Evolutionary conservation across 2,797 vertebrate genomes (phyloP), one percentile per base, ranked within the genome.

Genomic region (Vireo griseus): DNA sequence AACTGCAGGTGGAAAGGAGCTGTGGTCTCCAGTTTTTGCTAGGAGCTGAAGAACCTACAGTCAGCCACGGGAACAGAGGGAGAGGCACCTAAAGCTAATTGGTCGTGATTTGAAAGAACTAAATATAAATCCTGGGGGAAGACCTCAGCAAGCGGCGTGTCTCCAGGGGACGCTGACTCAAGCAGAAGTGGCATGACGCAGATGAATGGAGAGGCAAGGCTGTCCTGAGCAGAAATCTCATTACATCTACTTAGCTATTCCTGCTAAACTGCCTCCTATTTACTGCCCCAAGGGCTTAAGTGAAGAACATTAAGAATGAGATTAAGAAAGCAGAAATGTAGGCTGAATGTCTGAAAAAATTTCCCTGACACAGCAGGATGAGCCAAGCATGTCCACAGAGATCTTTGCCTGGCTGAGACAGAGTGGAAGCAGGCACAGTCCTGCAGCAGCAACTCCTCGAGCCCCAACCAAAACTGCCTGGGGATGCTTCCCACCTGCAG

Each of bases 41-140:
- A 15, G 67, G 44, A 74, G 54, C 72, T 66, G 76, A 68, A 93
- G 57, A 75, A 25, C 44, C 50, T 47, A 20, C 2, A 8, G n/a
- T 21, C 76, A 86, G 78, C 63, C 1, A 2, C 0, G 0, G 59
- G 44, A 92, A 73, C 35, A 68, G 88, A 88, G 40, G 31, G 39
- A 67, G 58, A 93, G 48, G n/a, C 48, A 31, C 13, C 71, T 6
- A 25, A 79, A 86, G 45, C 54, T 95, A 94, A 95, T 92, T 84
- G 92, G 52, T 92, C 79, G 51, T 72, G 92, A 94, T 92, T 88
- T 12, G 37, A 91, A 92, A 94, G 91, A 81, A 66, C 92, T 95
- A 94, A 95, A 96, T 95, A 96, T 94, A 96, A 95, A 93, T 83
- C 94, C 79, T 59, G 66, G 62, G 89, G 94, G 86, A 96, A 96